Evolutionary conservation across 2,113 vertebrate species (phyloP).

Genomic region (Equus quagga): DNA sequence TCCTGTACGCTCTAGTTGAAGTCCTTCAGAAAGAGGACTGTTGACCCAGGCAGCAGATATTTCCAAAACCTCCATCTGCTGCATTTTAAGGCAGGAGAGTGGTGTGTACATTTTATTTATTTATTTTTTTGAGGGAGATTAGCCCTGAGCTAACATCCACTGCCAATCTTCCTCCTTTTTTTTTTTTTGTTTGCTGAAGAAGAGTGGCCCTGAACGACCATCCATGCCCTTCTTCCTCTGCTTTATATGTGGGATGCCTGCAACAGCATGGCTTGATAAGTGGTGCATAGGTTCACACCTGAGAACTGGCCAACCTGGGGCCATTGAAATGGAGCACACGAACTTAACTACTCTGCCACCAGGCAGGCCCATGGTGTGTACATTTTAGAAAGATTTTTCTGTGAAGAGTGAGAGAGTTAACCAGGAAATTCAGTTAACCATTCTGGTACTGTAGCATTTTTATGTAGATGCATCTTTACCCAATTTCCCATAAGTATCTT

Average conservation of each 20-base stretch:
- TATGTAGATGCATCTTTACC: not conserved
- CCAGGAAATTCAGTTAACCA: not conserved
- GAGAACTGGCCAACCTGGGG: too few species aligned
- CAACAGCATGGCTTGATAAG: too few species aligned
- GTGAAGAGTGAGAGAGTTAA: not conserved
- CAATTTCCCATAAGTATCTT: conserved; percentile 24
- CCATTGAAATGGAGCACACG: too few species aligned
- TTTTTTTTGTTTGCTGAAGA: too few species aligned
- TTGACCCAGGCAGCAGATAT: not conserved
- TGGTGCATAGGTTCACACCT: too few species aligned
- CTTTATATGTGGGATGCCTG: too few species aligned
- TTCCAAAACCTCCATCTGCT: not conserved
- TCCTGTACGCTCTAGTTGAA: not conserved
- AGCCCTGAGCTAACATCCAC: too few species aligned
- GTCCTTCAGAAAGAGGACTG: not conserved
- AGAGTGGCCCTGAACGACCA: too few species aligned
- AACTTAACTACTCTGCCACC: too few species aligned
- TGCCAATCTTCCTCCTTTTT: too few species aligned
- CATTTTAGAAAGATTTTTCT: not conserved
- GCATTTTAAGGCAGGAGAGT: not conserved
- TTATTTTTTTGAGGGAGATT: too few species aligned
- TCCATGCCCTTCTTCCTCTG: too few species aligned
- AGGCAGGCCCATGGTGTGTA: not conserved
- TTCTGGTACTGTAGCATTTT: not conserved
- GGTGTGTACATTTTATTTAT: not conserved